Evolutionary conservation across 1,140 invertebrate genomes (phyloP), one percentile per base, ranked within the genome.

Genomic region (Delia radicum): DNA sequence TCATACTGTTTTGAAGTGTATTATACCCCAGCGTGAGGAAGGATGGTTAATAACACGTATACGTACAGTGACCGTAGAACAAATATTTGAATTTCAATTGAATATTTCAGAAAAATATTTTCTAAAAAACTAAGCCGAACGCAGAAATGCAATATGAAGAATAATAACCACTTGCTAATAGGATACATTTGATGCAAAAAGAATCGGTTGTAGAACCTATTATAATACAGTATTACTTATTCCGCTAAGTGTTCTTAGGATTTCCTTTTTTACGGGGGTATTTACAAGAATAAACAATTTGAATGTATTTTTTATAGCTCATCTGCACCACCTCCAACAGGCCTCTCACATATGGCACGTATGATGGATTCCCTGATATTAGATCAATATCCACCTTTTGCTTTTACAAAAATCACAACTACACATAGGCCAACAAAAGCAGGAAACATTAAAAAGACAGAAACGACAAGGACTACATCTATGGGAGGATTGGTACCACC

Each of bases 281-380:
- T n/a, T n/a, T n/a, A n/a, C n/a, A n/a, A n/a, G n/a, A n/a, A n/a
- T n/a, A 7, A 37, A 7, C 33, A 37, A 37, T 37, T n/a, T n/a
- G n/a, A n/a, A n/a, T n/a, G 21, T 28, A 73, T 73, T 63, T 74
- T 12, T 77, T 48, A 31, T 29, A 86, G 80, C 77, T 80, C 78
- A 74, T 84, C 80, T 78, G 87, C 89, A 73, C 88, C 87, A 76
- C 87, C 87, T 42, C 87, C 87, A 74, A 88, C 88, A 48, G 86
- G 87, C 69, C 89, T 92, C 65, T 90, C 91, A 75, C 90, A 91
- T 78, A 91, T 92, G 89, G 91, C 91, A 61, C 84, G 90, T 7
- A 92, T 92, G 90, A 92, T 92, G 91, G 91, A 92, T 79, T 89
- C 90, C 2, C 87, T 92, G 78, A 90, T 92, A 82, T 81, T 90